These are phyloP conservation scores for Neomorphus geoffroyi DNA, from an alignment of 2,797 vertebrate genomes.

Conservation along the genomic window DNA sequence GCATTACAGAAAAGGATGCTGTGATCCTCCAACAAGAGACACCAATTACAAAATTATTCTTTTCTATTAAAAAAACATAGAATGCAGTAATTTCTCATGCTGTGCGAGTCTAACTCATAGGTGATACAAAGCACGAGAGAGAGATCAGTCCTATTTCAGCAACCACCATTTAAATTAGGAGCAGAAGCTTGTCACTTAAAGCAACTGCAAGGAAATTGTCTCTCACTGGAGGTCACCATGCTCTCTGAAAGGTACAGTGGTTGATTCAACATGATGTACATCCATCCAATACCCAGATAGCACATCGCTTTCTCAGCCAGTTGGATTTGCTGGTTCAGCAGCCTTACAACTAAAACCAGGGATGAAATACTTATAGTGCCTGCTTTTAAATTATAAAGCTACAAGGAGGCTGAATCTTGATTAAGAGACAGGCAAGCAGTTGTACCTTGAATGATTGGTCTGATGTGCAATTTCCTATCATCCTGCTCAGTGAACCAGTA, in stretches of 20 bases:
- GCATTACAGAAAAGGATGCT: background rate
- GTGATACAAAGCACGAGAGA: background rate
- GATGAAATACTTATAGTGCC: constrained; percentile 26
- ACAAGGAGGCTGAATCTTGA: constrained; percentile 21
- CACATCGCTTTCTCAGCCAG: background rate
- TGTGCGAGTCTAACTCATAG: background rate
- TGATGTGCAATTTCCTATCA: constrained; percentile 32
- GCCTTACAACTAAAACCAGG: background rate
- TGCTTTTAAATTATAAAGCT: constrained; percentile 40
- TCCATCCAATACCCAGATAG: background rate
- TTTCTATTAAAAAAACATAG: background rate
- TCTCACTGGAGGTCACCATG: constrained; percentile 20
- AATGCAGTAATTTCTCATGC: background rate
- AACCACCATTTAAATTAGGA: background rate
- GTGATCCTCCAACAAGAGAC: background rate
- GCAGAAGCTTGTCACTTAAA: background rate
- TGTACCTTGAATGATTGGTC: background rate
- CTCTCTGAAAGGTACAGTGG: background rate
- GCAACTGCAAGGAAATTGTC: background rate
- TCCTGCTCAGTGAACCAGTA: constrained; percentile 30
- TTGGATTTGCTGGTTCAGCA: constrained; percentile 28
- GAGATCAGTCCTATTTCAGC: background rate
- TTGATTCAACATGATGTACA: background rate
- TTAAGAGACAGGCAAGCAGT: constrained; percentile 33
- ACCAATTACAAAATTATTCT: background rate